phyloP scores from a whole-genome alignment of 2,888 invertebrate species.

The Calliscelio sp. region DNA sequence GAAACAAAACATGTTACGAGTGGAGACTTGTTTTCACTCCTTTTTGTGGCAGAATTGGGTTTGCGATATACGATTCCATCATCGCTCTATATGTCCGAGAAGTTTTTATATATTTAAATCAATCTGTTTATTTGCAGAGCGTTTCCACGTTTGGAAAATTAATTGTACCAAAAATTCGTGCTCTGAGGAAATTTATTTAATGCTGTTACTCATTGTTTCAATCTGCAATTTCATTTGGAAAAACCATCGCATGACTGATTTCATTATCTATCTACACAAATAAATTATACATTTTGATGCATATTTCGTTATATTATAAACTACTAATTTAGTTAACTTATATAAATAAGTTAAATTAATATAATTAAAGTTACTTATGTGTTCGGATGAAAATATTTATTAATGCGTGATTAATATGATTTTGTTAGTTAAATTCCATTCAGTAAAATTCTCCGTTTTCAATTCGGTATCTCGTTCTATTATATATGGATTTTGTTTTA shows the following conservation, averaged over 20 bases:
- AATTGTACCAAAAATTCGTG: constrained; percentile 21
- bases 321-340: too few species aligned
- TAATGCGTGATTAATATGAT: not conserved
- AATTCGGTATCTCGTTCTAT: too few species aligned
- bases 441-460: too few species aligned
- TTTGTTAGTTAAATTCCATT: not conserved
- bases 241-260: not conserved
- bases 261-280: not conserved
- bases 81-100: not conserved
- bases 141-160: not conserved
- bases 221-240: constrained; percentile 17
- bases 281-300: not conserved
- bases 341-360: too few species aligned
- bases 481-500: not conserved
- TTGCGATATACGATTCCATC: constrained; percentile 25
- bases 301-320: too few species aligned
- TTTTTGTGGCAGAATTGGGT: constrained; percentile 30
- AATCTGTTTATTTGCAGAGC: constrained; percentile 17
- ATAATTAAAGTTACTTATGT: too few species aligned
- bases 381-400: too few species aligned
- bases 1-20: constrained; percentile 36
- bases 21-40: constrained; percentile 25
- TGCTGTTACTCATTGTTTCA: not conserved
- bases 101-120: constrained; percentile 33
- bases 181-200: too few species aligned